phyloP scores from a whole-genome alignment of 2,113 vertebrate species.

The Synchiropus splendidus region DNA sequence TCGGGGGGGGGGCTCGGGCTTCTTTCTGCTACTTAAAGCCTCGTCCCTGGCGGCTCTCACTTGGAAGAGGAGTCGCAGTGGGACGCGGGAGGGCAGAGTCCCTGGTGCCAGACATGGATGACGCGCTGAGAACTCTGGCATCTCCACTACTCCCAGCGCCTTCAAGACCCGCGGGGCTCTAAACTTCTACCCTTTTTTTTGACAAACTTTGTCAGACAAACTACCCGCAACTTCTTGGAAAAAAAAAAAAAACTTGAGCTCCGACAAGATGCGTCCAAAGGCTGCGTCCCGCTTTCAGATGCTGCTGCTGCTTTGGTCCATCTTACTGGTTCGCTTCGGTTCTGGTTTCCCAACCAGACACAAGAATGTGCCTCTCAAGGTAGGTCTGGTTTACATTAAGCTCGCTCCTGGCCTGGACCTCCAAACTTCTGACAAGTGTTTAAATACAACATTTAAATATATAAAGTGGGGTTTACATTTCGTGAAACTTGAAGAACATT shows the following conservation, averaged over 20 bases:
- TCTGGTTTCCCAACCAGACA: constrained; percentile 67
- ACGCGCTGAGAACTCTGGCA: constrained; percentile 41
- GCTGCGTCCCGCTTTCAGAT: constrained; percentile 48
- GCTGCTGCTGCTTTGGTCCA: constrained; percentile 58
- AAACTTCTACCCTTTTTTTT: constrained; percentile 30
- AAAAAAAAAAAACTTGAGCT: constrained; percentile 1
- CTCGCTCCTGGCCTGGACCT: too few species aligned
- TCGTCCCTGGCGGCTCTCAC: constrained; percentile 17
- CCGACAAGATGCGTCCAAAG: constrained; percentile 60
- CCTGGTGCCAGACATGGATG: constrained; percentile 43
- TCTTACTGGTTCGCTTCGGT: constrained; percentile 51
- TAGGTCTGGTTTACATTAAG: constrained; percentile 26
- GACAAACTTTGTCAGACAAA: background rate
- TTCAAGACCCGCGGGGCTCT: background rate
- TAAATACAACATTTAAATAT: too few species aligned
- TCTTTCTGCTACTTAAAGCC: constrained; percentile 37
- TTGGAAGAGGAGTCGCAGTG: constrained; percentile 32
- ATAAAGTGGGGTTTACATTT: too few species aligned
- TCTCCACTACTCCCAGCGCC: constrained; percentile 17
- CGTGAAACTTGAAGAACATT: too few species aligned
- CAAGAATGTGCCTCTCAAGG: constrained; percentile 56
- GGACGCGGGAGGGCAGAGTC: constrained; percentile 30
- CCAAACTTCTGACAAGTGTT: too few species aligned
- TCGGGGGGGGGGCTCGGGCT: constrained; percentile 16
- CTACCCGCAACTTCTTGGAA: background rate